Conservation (phyloP, 2,113 vertebrate species). For the Lophura nycthemera region DNA sequence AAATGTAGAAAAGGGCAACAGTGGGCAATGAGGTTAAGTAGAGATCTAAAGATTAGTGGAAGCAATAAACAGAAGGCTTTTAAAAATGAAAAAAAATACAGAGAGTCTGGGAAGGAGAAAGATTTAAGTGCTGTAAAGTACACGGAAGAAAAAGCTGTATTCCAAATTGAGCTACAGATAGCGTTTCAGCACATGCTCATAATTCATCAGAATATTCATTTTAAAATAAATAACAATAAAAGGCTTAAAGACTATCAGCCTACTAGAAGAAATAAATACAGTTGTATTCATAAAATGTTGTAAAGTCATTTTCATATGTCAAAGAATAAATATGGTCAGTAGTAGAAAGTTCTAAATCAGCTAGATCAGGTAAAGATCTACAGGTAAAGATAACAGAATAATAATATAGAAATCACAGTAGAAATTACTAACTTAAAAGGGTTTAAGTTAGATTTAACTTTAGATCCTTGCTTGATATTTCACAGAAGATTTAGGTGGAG, state of each 20-base stretch:
- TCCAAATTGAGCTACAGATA: background rate
- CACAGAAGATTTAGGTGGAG: background rate
- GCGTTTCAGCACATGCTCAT: background rate
- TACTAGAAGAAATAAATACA: background rate
- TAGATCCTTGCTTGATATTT: background rate
- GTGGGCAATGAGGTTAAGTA: conserved; percentile 69
- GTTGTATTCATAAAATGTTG: background rate
- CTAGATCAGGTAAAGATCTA: background rate
- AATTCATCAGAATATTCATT: background rate
- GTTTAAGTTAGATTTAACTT: background rate
- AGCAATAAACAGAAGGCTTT: conserved; percentile 66
- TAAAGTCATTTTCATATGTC: background rate
- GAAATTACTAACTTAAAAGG: background rate
- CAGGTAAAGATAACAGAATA: background rate
- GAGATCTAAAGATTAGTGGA: conserved; percentile 72
- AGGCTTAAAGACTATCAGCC: background rate
- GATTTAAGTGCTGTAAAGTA: background rate
- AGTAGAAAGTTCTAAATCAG: background rate
- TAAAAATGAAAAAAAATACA: conserved; percentile 51
- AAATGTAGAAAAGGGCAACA: conserved; percentile 67
- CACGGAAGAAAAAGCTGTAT: background rate
- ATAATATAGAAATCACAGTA: background rate
- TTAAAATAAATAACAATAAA: conserved; percentile 1
- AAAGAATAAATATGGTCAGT: background rate
- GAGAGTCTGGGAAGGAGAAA: conserved; percentile 20